Conservation (phyloP, 2,113 vertebrate genomes). For the Petromus typicus region DNA sequence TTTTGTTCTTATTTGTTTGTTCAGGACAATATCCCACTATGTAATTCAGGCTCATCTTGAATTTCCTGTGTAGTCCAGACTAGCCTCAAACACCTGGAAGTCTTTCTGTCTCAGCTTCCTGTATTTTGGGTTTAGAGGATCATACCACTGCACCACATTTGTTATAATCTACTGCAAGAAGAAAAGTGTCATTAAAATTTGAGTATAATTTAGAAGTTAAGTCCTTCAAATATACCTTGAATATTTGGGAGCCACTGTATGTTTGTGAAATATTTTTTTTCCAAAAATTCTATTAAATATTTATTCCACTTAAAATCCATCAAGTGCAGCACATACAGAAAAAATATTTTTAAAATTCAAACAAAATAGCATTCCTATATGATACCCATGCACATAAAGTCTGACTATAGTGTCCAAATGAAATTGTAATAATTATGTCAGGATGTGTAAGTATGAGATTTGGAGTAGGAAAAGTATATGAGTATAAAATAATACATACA, state of each 20-base stretch:
- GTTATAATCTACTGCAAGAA: background rate
- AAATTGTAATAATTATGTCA: background rate
- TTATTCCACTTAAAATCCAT: background rate
- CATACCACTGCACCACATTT: background rate
- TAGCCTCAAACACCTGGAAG: background rate
- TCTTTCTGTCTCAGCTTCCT: background rate
- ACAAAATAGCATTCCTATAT: background rate
- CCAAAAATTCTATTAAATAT: background rate
- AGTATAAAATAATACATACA: background rate
- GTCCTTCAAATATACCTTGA: background rate
- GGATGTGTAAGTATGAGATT: background rate
- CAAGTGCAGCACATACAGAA: too few relatives aligned
- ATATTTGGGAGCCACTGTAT: background rate
- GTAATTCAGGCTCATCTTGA: background rate
- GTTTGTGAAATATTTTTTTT: background rate
- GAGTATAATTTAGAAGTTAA: background rate
- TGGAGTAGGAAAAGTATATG: background rate
- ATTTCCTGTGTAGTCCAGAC: background rate
- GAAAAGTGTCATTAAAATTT: background rate
- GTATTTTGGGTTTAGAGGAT: background rate
- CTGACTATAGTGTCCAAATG: background rate
- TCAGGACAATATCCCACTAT: background rate
- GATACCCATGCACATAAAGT: background rate
- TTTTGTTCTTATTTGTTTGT: background rate
- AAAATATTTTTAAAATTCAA: background rate